Percentiles rank a stretch among this genome's conserved stretches.
Evolutionary conservation across 2,888 invertebrate species (phyloP).

Genomic region (Boloria euphrosyne): DNA sequence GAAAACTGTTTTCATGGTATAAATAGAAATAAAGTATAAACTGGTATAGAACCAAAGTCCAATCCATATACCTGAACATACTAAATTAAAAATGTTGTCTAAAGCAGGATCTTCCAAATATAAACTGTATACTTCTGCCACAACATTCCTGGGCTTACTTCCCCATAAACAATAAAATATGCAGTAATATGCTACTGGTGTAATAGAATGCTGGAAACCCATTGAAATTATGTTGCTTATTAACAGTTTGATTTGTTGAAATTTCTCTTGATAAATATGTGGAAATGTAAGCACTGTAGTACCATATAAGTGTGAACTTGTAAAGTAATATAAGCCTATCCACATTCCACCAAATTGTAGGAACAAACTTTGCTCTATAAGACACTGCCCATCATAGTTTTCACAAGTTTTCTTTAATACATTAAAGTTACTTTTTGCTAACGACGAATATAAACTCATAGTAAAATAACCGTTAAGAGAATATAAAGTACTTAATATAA

Average conservation of each 20-base stretch:
- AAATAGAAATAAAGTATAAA: slow-evolving; percentile 86
- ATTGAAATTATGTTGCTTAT: slow-evolving; percentile 81
- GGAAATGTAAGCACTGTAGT: slow-evolving; percentile 84
- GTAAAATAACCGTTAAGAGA: slow-evolving; percentile 85
- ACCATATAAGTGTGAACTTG: slow-evolving; percentile 80
- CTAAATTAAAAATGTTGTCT: slow-evolving; percentile 71
- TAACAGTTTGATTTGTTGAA: slow-evolving; percentile 84
- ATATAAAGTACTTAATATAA: slow-evolving; percentile 81
- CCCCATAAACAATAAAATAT: slow-evolving; percentile 85
- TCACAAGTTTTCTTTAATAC: slow-evolving; percentile 75
- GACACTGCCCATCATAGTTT: slow-evolving; percentile 76
- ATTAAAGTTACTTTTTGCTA: slow-evolving; percentile 83
- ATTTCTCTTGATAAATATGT: slow-evolving; percentile 86
- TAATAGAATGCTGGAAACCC: slow-evolving; percentile 82
- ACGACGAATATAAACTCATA: slow-evolving; percentile 86
- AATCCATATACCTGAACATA: slow-evolving; percentile 79
- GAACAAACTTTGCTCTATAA: slow-evolving; percentile 86
- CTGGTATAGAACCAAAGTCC: slow-evolving; percentile 87
- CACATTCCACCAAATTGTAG: slow-evolving; percentile 86
- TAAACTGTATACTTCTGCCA: slow-evolving; percentile 79
- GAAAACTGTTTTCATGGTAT: slow-evolving; percentile 87
- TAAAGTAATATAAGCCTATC: slow-evolving; percentile 84
- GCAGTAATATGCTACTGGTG: slow-evolving; percentile 84
- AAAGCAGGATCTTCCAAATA: slow-evolving; percentile 78
- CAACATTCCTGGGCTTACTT: slow-evolving; percentile 71